Evolutionary conservation across 30 jellyfish, hydroid and myxozoan species (phyloP), one percentile per base, ranked within the genome.

Genomic region (Phacellophora camtschatica): DNA sequence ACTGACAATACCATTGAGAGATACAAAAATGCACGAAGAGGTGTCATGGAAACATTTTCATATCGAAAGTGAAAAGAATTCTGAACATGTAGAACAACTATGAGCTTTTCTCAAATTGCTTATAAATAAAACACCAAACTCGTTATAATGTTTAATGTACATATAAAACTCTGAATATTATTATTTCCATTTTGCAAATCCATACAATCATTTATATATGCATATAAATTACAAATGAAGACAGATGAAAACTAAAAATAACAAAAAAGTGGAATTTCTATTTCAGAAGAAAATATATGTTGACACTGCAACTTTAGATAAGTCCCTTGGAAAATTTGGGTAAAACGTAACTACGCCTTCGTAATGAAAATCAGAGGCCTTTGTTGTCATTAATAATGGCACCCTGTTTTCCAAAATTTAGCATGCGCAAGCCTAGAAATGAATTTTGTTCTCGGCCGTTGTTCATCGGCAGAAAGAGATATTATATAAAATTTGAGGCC

Each of bases 141-240:
- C 28, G 49, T 20, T 62, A 62, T n/a, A 31, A 16, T 34, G 20
- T 56, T 20, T 18, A 20, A 15, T 56, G 61, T 46, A 46, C 61
- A 46, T 46, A 16, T 46, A 61, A 61, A 61, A 61, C 74, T 61
- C 37, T 61, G 74, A 61, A 61, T 61, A 61, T 20, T 61, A 61
- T 61, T 28, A 28, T 25, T 61, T 61, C 31, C 55, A 61, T 61
- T 61, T 23, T 20, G 31, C 28, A 48, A 30, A 61, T 25, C 16
- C n/a, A 28, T 25, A 25, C 24, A 61, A 8, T 46, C 28, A 46
- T 16, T 28, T 11, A 46, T 45, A 45, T 46, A 46, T 46, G 28
- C 61, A 7, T 46, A 46, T 46, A 46, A 46, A 11, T 46, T 46
- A 46, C 61, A 11, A 46, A 46, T 46, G 61, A 28, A 28, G 61